phyloP scores from a whole-genome alignment of 2,888 invertebrate species.

The Chrysolina americana region DNA sequence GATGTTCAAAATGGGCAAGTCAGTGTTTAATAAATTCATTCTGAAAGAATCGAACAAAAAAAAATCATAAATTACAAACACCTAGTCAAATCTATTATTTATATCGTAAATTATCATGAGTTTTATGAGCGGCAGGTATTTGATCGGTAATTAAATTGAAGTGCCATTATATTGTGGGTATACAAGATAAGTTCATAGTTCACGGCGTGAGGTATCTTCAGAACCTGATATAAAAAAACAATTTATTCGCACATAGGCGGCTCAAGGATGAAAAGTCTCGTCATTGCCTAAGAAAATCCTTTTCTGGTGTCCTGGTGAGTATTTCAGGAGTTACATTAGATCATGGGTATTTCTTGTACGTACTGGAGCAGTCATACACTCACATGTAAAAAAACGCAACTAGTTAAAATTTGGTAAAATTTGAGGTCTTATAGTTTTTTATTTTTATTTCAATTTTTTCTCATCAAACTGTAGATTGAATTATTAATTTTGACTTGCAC shows the following conservation, averaged over 20 bases:
- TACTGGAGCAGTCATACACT: too few species aligned
- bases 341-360: too few species aligned
- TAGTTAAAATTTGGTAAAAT: too few species aligned
- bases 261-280: background rate
- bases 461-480: too few species aligned
- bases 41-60: background rate
- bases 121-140: conserved; percentile 10
- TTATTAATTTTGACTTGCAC: too few species aligned
- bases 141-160: conserved; percentile 15
- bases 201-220: background rate
- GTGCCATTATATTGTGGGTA: background rate
- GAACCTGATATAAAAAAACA: background rate
- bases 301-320: too few species aligned
- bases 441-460: too few species aligned
- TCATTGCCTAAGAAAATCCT: background rate
- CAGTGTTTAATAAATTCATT: conserved; percentile 15
- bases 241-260: background rate
- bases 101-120: conserved; percentile 3
- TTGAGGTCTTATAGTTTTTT: too few species aligned
- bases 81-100: conserved; percentile 1
- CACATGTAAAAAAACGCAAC: too few species aligned
- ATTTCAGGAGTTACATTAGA: too few species aligned
- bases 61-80: background rate
- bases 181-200: conserved; percentile 5
- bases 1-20: conserved; percentile 20